Evolutionary conservation across 2,797 vertebrate genomes (phyloP).

Genomic region (Lutjanus campechanus): DNA sequence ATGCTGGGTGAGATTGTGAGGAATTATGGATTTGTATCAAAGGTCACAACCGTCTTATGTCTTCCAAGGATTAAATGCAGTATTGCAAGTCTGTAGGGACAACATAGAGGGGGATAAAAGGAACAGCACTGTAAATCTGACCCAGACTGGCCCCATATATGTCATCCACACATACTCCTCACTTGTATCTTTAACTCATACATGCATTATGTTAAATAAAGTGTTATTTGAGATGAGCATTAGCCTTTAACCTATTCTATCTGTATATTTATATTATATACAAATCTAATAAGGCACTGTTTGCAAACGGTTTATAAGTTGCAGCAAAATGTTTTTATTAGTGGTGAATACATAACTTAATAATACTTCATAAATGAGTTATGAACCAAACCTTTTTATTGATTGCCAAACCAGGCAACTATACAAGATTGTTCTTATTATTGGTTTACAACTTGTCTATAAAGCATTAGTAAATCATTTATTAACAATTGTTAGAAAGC

Average conservation of each 20-base stretch:
- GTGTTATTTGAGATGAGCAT: not conserved
- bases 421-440: not conserved
- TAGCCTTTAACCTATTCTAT: not conserved
- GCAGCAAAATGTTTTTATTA: not conserved
- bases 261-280: not conserved
- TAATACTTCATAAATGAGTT: not conserved
- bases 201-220: not conserved
- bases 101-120: slow-evolving; percentile 43
- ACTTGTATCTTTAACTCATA: not conserved
- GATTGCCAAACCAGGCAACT: not conserved
- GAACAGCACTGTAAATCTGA: slow-evolving; percentile 40
- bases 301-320: not conserved
- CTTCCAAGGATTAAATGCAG: slow-evolving; percentile 62
- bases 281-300: not conserved
- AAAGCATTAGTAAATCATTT: not conserved
- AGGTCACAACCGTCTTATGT: slow-evolving; percentile 55
- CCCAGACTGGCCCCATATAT: slow-evolving; percentile 1
- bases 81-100: slow-evolving; percentile 38
- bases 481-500: not conserved
- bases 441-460: not conserved
- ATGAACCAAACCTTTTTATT: not conserved
- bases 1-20: slow-evolving; percentile 43
- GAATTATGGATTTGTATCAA: slow-evolving; percentile 59
- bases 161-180: not conserved
- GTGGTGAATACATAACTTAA: not conserved